Percentiles rank a stretch among this genome's conserved stretches.
Evolutionary conservation across 2,797 vertebrate genomes (phyloP).

Genomic region (Liasis olivaceus): DNA sequence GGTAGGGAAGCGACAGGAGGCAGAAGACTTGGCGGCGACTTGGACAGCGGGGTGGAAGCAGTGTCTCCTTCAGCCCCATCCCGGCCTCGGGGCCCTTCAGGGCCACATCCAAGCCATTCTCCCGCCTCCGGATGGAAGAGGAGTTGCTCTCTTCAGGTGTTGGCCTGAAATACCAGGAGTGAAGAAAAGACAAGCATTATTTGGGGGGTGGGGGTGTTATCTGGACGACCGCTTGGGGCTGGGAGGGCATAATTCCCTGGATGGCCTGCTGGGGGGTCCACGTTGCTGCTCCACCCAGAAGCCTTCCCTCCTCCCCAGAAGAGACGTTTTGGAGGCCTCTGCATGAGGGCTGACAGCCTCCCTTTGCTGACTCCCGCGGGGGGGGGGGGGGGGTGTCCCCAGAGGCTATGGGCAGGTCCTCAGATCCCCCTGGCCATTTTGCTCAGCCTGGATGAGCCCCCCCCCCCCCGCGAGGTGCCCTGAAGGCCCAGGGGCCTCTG

Average conservation of each 20-base stretch:
- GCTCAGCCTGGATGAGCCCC: neutral
- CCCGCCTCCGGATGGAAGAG: neutral
- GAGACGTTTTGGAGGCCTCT: neutral
- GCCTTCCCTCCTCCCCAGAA: neutral
- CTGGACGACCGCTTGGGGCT: neutral
- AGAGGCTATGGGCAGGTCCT: neutral
- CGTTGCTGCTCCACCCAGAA: neutral
- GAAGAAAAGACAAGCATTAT: neutral
- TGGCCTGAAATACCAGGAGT: neutral
- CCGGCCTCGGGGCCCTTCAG: neutral
- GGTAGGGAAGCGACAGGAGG: neutral
- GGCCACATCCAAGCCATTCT: neutral
- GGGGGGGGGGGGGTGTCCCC: too few relatives aligned
- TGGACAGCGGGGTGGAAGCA: neutral
- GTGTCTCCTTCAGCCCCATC: neutral
- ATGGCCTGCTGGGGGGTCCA: neutral
- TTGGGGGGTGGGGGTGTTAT: neutral
- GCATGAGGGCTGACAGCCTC: too few relatives aligned
- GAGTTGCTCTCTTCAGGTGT: neutral
- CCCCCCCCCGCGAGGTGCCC: neutral
- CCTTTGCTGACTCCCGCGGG: neutral
- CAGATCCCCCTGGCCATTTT: accelerated
- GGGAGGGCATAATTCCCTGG: neutral
- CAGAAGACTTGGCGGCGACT: neutral
- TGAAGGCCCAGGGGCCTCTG: neutral